Percentiles rank a stretch among this genome's conserved stretches.
Conservation (phyloP, 2,888 invertebrate species). For the Carpatolechia fugitivella region DNA sequence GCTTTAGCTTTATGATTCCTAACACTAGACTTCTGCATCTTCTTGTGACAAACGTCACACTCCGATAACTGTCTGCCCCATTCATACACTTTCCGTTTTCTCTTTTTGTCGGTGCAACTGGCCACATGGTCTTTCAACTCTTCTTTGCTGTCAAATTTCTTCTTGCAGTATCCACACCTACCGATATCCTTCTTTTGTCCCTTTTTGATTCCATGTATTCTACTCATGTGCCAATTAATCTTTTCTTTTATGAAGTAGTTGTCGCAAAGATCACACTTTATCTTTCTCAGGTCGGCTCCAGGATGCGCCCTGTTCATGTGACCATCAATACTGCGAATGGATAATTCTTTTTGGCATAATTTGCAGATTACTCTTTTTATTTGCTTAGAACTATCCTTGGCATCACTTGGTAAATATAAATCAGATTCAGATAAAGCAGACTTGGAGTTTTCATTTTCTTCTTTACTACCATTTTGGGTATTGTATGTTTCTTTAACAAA, state of each 20-base stretch:
- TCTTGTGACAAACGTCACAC: conserved; percentile 53
- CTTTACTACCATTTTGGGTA: not conserved
- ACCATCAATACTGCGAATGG: conserved; percentile 40
- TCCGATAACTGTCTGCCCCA: conserved; percentile 36
- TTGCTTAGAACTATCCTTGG: not conserved
- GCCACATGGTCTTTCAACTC: conserved; percentile 36
- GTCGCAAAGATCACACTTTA: conserved; percentile 52
- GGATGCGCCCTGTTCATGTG: conserved; percentile 48
- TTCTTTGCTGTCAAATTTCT: conserved; percentile 35
- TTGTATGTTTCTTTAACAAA: not conserved
- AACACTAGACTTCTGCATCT: conserved; percentile 51
- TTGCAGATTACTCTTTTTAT: conserved; percentile 39
- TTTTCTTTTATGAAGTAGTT: conserved; percentile 35
- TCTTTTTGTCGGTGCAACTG: conserved; percentile 38
- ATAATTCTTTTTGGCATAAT: conserved; percentile 47
- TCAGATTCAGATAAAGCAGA: not conserved
- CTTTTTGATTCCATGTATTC: conserved; percentile 27
- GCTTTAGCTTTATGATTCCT: conserved; percentile 45
- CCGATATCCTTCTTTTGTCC: not conserved
- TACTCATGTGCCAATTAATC: conserved; percentile 34
- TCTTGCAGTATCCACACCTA: conserved; percentile 44
- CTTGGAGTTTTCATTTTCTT: not conserved
- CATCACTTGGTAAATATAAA: not conserved
- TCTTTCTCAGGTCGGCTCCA: conserved; percentile 39
- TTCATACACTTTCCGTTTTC: conserved; percentile 31